Base-by-base conservation (phyloP, 2,797 vertebrate genomes). In the Nothura maculosa region DNA sequence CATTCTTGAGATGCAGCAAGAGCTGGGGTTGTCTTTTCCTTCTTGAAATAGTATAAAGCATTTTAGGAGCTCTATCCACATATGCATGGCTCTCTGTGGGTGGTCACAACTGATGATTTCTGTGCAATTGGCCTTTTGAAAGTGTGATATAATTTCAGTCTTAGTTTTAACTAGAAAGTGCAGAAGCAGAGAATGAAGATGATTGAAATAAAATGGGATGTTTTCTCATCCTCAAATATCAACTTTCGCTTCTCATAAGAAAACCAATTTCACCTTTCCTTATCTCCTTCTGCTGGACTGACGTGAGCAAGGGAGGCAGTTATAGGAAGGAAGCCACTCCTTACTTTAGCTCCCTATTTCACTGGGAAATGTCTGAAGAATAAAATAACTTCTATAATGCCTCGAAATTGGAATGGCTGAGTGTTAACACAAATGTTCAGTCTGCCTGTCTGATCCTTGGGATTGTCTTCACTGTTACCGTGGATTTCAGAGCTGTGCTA, bases 21-120 rank as follows among this genome's bases (percentile, higher is more conserved):
- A 76, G 4, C 15, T n/a, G 43, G 40, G 1, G 1, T 3, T 17
- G 3, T 0, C 48, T 8, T 11, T 36, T 54, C 10, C 42, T 54
- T 25, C 5, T 19, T 55, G 45, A 36, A 7, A 9, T 60, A 61
- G 47, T 84, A 38, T 60, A 73, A n/a, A 45, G 22, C 6, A 3
- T 13, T 67, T 47, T 8, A 21, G 40, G 32, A 21, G 38, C 16
- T 10, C 25, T 52, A 10, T 42, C 28, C 1, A 0, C 34, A 32
- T 40, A 25, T 27, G 40, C 30, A 12, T 17, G 32, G 60, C 28
- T 50, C 68, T 27, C 18, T 6, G 47, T 77, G 43, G 32, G 17
- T 30, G 12, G 40, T 48, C 22, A 47, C 25, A 45, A 6, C 19
- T 47, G 76, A 30, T 38, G 60, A 52, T 43, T 68, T 68, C 43